Evolutionary conservation across 2,797 vertebrate species (phyloP).

Genomic region (Pyrocephalus nanus): DNA sequence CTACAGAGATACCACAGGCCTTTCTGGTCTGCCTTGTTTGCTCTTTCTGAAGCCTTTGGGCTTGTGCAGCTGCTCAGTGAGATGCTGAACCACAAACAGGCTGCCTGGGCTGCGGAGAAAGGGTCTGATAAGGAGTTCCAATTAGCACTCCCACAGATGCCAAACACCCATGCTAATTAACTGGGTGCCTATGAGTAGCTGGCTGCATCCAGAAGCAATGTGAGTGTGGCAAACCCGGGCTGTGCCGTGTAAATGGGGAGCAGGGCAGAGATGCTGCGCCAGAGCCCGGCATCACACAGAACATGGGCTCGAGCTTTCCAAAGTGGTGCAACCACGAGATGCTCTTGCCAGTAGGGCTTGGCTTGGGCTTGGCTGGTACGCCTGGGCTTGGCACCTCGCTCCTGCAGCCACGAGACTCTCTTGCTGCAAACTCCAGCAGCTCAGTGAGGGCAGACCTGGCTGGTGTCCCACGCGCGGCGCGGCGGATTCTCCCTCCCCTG

Average conservation of each 20-base stretch:
- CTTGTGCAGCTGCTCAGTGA: not conserved
- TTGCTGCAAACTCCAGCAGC: not conserved
- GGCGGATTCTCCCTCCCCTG: not conserved
- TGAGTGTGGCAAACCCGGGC: not conserved
- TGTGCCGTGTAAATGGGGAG: rapidly evolving
- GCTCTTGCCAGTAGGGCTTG: not conserved
- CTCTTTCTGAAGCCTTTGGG: not conserved
- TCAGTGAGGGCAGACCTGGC: rapidly evolving
- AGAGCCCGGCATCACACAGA: rapidly evolving
- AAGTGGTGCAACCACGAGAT: not conserved
- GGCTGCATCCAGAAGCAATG: not conserved
- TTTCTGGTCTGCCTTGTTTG: not conserved
- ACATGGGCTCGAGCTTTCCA: rapidly evolving
- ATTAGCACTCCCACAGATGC: not conserved
- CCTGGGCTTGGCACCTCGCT: not conserved
- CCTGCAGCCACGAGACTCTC: not conserved
- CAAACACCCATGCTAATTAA: not conserved
- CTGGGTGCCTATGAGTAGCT: rapidly evolving
- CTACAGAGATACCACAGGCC: not conserved
- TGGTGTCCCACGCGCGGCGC: rapidly evolving
- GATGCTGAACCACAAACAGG: not conserved
- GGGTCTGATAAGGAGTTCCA: not conserved
- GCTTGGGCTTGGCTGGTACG: not conserved
- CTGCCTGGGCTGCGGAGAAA: not conserved
- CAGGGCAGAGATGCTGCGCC: not conserved